A percentile compares a stretch with the other conserved stretches of the same genome.
Conservation (phyloP, 2,113 vertebrate species). For the Pelobates fuscus region DNA sequence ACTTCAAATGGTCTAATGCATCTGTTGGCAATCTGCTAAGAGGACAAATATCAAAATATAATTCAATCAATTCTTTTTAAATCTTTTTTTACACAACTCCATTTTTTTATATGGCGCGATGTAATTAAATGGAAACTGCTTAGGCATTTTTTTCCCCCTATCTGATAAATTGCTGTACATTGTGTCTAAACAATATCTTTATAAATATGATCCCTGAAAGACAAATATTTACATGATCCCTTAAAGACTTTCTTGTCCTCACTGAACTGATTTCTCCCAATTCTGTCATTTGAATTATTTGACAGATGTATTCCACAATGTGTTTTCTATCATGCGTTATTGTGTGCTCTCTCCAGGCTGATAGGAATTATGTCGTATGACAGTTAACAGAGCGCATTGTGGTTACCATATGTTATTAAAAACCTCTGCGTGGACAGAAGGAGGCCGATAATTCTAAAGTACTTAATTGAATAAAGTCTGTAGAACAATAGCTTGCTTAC, state of each 20-base stretch:
- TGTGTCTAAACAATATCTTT: background rate
- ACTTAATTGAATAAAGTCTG: slow-evolving; percentile 15
- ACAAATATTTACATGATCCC: slow-evolving; percentile 38
- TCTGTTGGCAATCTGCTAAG: slow-evolving; percentile 11
- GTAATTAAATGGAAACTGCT: slow-evolving; percentile 4
- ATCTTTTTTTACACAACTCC: slow-evolving; percentile 9
- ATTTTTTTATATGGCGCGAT: background rate
- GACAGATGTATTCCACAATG: slow-evolving; percentile 41
- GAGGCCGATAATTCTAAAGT: slow-evolving; percentile 6
- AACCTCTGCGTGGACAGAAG: slow-evolving; percentile 29
- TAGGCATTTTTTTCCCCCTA: background rate
- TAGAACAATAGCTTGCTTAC: background rate
- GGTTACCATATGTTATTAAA: slow-evolving; percentile 14
- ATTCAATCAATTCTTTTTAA: slow-evolving; percentile 1
- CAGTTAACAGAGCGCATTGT: slow-evolving; percentile 48
- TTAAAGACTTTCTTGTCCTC: slow-evolving; percentile 4
- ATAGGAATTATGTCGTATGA: slow-evolving; percentile 47
- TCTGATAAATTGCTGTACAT: background rate
- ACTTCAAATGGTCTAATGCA: background rate
- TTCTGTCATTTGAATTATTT: slow-evolving; percentile 45
- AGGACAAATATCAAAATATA: background rate
- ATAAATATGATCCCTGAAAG: background rate
- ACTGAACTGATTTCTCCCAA: background rate
- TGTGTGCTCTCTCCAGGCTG: slow-evolving; percentile 11
- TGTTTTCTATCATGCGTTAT: slow-evolving; percentile 10